Conservation (phyloP, 2,888 invertebrate genomes). For the Pyrocoelia pectoralis region DNA sequence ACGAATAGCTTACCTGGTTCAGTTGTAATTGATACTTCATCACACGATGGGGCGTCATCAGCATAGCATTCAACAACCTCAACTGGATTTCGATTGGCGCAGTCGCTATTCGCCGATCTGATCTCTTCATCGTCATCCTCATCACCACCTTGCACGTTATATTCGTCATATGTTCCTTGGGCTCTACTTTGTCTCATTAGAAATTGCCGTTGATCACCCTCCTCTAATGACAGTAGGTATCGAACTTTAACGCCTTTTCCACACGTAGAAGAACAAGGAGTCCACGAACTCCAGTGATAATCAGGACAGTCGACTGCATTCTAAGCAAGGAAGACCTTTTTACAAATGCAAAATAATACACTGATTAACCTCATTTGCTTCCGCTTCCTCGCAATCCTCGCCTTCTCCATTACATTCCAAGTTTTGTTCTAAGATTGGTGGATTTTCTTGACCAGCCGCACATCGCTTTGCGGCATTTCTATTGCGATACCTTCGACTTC, state of each 20-base stretch:
- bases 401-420: conserved; percentile 58
- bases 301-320: conserved; percentile 64
- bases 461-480: conserved; percentile 72
- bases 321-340: background rate
- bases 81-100: conserved; percentile 60
- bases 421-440: conserved; percentile 61
- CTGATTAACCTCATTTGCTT: conserved; percentile 30
- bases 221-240: conserved; percentile 58
- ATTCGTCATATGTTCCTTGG: conserved; percentile 18
- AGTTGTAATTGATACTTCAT: conserved; percentile 38
- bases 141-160: conserved; percentile 44
- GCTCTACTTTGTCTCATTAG: conserved; percentile 27
- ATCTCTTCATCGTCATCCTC: conserved; percentile 52
- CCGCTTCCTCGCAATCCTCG: conserved; percentile 53
- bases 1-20: conserved; percentile 34
- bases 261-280: conserved; percentile 80
- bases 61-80: conserved; percentile 63
- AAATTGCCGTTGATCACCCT: conserved; percentile 23
- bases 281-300: conserved; percentile 81
- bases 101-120: conserved; percentile 54
- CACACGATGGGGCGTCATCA: conserved; percentile 54
- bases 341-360: background rate
- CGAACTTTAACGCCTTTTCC: conserved; percentile 76
- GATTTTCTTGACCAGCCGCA: conserved; percentile 59
- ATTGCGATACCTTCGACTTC: conserved; percentile 72